Base-by-base conservation (phyloP, 2,888 invertebrate species). In the Acanthosepion pharaonis region DNA sequence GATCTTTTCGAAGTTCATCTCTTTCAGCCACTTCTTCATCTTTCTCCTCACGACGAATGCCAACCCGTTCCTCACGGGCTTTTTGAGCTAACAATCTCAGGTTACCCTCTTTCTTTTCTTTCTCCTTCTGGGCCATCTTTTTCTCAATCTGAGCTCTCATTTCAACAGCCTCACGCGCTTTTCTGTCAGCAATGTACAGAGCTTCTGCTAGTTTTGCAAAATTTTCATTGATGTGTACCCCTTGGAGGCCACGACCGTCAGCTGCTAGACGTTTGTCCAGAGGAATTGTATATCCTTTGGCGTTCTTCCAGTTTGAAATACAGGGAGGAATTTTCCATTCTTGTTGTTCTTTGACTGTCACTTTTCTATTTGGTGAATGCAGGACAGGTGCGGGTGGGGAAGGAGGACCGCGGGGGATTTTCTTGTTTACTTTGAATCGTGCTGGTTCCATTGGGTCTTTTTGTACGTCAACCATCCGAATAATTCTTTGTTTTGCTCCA, bases 311-410 rank as follows among this genome's bases (percentile, higher is more conserved):
- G 97, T 99, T 99, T 0, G 99, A 99, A 95, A 99, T 99, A 96
- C 99, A 99, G 0, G 99, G 99, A 18, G 99, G 99, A 96, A 99
- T 98, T 98, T 99, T 99, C 99, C 99, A 99, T 97, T 99, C 99
- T 95, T 99, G 98, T 97, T 99, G 99, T 97, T 99, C 99, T 97
- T 99, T 99, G 0, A 99, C 99, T 5, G 99, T 99, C 95, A 98
- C 99, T 97, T 99, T 98, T 94, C 99, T 98, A 0, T 99, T 99
- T 0, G 99, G 99, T 0, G 99, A 99, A 98, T 99, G 99, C 97
- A 99, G 98, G 25, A 99, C 99, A 1, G 99, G 99, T 18, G 99
- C 99, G 42, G 99, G 99, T 0, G 99, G 99, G 0, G 99, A 99
- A 0, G 99, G 99, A 0, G 99, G 99, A 0, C 99, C 99, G 96